These are phyloP conservation scores for Caenorhabditis japonica DNA, from an alignment of 2,888 invertebrate species.

Conservation along the genomic window DNA sequence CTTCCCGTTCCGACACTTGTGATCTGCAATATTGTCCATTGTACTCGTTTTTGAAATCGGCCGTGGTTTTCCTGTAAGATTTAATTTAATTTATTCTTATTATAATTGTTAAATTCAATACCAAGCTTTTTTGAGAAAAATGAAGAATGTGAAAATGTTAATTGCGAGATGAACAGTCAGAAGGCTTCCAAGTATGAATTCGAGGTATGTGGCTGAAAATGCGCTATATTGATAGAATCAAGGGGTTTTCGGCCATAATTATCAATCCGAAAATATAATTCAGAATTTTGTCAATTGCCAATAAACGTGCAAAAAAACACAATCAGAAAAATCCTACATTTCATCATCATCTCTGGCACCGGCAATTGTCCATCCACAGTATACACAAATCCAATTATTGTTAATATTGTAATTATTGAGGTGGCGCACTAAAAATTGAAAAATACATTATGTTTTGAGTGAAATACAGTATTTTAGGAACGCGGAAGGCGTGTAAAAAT, in stretches of 20 bases:
- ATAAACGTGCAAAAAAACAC: too few relatives aligned
- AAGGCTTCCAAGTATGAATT: conserved; percentile 12
- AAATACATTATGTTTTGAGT: too few relatives aligned
- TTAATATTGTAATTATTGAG: conserved; percentile 15
- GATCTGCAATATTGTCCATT: not conserved
- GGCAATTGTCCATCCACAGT: conserved; percentile 27
- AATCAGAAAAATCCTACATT: not conserved
- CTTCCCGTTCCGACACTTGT: not conserved
- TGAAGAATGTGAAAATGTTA: conserved; percentile 30
- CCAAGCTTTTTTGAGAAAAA: conserved; percentile 27
- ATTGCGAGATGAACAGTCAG: conserved; percentile 19
- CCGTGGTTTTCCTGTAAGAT: conserved; percentile 20
- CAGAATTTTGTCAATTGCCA: too few relatives aligned
- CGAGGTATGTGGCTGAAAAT: conserved; percentile 13
- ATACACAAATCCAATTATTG: conserved; percentile 26
- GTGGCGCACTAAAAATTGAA: conserved; percentile 5
- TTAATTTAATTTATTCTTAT: not conserved
- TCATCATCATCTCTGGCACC: conserved; percentile 27
- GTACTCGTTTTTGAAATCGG: conserved; percentile 8
- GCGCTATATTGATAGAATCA: not conserved
- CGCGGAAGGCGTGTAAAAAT: too few relatives aligned
- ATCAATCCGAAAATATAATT: too few relatives aligned
- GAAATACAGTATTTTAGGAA: too few relatives aligned
- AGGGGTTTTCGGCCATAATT: too few relatives aligned
- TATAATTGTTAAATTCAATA: not conserved